A percentile compares a stretch with the other conserved stretches of the same genome.
phyloP scores from a whole-genome alignment of 1,140 invertebrate species.

The Drosophila neocordata region DNA sequence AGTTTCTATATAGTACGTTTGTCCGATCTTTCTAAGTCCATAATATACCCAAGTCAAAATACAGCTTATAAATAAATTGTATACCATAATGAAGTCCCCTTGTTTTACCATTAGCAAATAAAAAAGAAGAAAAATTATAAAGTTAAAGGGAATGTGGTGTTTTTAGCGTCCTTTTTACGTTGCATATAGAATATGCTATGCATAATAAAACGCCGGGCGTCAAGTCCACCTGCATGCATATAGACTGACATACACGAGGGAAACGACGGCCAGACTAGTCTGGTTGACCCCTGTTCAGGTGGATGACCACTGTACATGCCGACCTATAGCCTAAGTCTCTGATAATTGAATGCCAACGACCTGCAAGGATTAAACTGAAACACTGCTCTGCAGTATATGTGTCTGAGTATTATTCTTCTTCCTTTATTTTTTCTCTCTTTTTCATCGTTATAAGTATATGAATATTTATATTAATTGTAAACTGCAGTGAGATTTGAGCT shows the following conservation, averaged over 20 bases:
- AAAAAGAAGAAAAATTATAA: background rate
- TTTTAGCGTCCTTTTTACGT: conserved; percentile 1
- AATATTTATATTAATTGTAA: conserved; percentile 65
- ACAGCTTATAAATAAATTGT: background rate
- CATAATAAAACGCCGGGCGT: background rate
- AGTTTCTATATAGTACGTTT: background rate
- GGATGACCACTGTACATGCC: conserved; percentile 16
- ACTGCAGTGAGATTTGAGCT: conserved; percentile 31
- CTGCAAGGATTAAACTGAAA: conserved; percentile 41
- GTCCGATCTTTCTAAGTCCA: background rate
- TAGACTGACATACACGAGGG: background rate
- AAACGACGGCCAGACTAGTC: background rate
- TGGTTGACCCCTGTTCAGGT: conserved; percentile 12
- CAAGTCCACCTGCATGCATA: background rate
- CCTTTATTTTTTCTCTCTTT: conserved; percentile 9
- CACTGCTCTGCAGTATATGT: conserved; percentile 28
- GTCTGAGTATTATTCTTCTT: background rate
- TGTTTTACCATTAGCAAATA: background rate
- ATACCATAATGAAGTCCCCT: background rate
- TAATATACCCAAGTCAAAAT: too few species aligned
- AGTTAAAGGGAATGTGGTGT: background rate
- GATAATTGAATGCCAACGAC: conserved; percentile 64
- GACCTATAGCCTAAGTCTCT: conserved; percentile 29
- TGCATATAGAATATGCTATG: conserved; percentile 6
- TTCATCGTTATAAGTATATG: conserved; percentile 19